Percentiles rank a stretch among this genome's conserved stretches.
These are phyloP conservation scores for Globicephala melas DNA, from an alignment of 2,113 vertebrate genomes.

Conservation along the genomic window DNA sequence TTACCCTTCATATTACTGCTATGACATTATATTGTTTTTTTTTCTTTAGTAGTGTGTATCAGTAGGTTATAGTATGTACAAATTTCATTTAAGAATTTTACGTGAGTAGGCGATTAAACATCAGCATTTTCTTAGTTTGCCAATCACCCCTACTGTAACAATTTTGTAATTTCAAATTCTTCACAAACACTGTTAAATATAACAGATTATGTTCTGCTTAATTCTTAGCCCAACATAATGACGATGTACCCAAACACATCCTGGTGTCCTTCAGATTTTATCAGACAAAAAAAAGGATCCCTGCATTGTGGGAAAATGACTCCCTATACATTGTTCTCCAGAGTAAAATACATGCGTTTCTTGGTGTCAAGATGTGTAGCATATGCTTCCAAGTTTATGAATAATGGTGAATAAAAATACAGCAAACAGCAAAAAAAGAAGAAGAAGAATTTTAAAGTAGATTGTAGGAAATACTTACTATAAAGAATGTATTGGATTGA, in stretches of 20 bases:
- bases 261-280: conserved; percentile 35
- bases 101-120: conserved; percentile 65
- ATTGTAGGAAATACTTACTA: not conserved
- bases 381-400: conserved; percentile 52
- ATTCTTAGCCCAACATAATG: conserved; percentile 26
- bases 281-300: conserved; percentile 20
- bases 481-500: not conserved
- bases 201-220: conserved; percentile 34
- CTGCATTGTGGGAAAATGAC: not conserved
- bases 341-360: conserved; percentile 59
- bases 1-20: conserved; percentile 7
- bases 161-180: conserved; percentile 56
- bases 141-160: conserved; percentile 61
- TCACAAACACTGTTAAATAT: conserved; percentile 37
- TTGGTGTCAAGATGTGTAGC: conserved; percentile 56
- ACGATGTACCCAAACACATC: not conserved
- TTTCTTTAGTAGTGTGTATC: not conserved
- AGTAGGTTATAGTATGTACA: not conserved
- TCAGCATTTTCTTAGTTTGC: conserved; percentile 76
- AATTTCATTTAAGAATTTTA: conserved; percentile 29
- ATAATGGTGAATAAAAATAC: conserved; percentile 60
- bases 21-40: not conserved
- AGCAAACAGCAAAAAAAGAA: conserved; percentile 48
- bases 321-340: conserved; percentile 30
- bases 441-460: not conserved